phyloP scores from a whole-genome alignment of 2,797 vertebrate species.

The Pangasius djambal region DNA sequence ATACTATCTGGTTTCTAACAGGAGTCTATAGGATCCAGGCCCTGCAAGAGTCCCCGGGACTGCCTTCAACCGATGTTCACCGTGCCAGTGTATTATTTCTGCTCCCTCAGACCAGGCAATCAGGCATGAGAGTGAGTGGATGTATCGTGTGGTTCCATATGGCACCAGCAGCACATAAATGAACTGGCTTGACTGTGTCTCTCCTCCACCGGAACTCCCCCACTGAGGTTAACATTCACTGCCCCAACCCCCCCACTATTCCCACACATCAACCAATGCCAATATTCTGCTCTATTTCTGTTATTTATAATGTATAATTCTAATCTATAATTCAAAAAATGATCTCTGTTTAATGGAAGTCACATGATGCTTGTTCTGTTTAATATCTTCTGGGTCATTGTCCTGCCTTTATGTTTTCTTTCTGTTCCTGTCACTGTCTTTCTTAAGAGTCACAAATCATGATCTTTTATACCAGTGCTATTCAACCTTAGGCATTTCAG shows the following conservation, averaged over 20 bases:
- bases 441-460: neutral
- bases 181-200: slow-evolving; percentile 46
- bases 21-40: neutral
- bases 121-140: slow-evolving; percentile 52
- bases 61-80: slow-evolving; percentile 25
- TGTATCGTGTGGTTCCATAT: slow-evolving; percentile 69
- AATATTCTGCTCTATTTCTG: neutral
- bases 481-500: neutral
- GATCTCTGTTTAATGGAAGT: neutral
- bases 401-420: neutral
- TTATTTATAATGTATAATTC: neutral
- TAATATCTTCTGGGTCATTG: neutral
- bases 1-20: slow-evolving; percentile 11
- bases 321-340: neutral
- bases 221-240: slow-evolving; percentile 57
- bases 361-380: neutral
- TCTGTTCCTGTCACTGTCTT: neutral
- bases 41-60: slow-evolving; percentile 6
- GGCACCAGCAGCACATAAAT: slow-evolving; percentile 65
- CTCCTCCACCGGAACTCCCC: slow-evolving; percentile 64
- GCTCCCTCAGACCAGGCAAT: slow-evolving; percentile 48
- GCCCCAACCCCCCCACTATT: slow-evolving; percentile 45
- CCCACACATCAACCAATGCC: slow-evolving; percentile 50
- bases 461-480: neutral
- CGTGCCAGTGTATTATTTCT: slow-evolving; percentile 54